Evolutionary conservation across 2,113 vertebrate species (phyloP).

Genomic region (Myrmecobius fasciatus): DNA sequence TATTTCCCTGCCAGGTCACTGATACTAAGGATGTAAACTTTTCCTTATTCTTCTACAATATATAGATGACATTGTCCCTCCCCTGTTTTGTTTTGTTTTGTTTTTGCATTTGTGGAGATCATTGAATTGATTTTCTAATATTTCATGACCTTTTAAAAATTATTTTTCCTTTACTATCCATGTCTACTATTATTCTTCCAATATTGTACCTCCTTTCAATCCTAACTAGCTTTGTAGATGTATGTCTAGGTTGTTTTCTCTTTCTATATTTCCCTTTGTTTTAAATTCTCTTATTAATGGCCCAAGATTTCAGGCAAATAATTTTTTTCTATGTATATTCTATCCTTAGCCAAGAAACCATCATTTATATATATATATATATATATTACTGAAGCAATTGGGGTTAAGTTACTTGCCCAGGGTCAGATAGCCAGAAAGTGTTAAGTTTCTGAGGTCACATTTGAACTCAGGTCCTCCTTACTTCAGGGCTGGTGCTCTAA

Average conservation of each 20-base stretch:
- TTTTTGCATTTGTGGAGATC: neutral
- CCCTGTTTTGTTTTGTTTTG: neutral
- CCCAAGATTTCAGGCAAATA: neutral
- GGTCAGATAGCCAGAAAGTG: too few species aligned
- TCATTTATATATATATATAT: too few species aligned
- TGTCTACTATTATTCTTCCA: neutral
- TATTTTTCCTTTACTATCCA: neutral
- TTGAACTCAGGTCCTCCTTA: too few species aligned
- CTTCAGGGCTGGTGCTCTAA: too few species aligned
- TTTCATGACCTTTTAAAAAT: neutral
- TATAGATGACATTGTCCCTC: neutral
- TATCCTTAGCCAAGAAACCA: neutral
- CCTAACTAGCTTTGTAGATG: too few species aligned
- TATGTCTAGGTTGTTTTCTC: neutral
- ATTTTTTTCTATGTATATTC: neutral
- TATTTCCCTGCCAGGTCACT: neutral
- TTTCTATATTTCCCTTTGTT: neutral
- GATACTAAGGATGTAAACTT: neutral
- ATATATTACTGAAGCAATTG: too few species aligned
- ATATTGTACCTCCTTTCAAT: too few species aligned
- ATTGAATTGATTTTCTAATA: neutral
- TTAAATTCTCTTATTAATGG: neutral
- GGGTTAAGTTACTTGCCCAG: too few species aligned
- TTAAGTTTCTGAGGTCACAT: too few species aligned
- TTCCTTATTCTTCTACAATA: neutral